Conservation (phyloP, 2,797 vertebrate genomes). For the Clarias fuscus region DNA sequence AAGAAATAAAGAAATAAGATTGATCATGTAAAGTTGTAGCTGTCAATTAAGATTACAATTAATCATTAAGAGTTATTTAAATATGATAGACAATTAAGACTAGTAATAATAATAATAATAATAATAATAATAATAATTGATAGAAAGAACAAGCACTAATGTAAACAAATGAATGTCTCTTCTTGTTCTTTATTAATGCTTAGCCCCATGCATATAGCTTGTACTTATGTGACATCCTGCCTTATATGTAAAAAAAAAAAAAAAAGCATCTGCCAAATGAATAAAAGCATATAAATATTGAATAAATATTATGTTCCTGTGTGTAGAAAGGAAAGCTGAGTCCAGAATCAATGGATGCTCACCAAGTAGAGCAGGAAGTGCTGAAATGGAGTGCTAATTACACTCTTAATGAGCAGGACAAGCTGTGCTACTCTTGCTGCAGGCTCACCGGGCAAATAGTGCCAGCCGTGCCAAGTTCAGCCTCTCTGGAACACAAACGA, state of each 20-base stretch:
- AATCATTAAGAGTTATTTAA: neutral
- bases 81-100: neutral
- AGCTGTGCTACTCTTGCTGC: slow-evolving; percentile 39
- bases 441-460: slow-evolving; percentile 28
- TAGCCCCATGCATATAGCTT: neutral
- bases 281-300: slow-evolving; percentile 8
- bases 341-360: slow-evolving; percentile 20
- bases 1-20: neutral
- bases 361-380: slow-evolving; percentile 16
- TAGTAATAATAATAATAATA: neutral
- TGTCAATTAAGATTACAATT: neutral
- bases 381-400: slow-evolving; percentile 39
- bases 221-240: neutral
- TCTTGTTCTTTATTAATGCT: neutral
- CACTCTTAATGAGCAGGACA: slow-evolving; percentile 42
- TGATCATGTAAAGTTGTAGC: neutral
- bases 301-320: slow-evolving; percentile 5
- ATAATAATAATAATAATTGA: neutral
- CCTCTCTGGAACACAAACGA: slow-evolving; percentile 18
- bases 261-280: neutral
- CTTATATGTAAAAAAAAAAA: neutral
- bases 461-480: slow-evolving; percentile 44
- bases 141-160: neutral
- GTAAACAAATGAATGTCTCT: neutral
- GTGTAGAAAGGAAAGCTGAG: slow-evolving; percentile 7